These are phyloP conservation scores for Malurus cyaneus DNA, from an alignment of 2,113 vertebrate species.

Conservation along the genomic window DNA sequence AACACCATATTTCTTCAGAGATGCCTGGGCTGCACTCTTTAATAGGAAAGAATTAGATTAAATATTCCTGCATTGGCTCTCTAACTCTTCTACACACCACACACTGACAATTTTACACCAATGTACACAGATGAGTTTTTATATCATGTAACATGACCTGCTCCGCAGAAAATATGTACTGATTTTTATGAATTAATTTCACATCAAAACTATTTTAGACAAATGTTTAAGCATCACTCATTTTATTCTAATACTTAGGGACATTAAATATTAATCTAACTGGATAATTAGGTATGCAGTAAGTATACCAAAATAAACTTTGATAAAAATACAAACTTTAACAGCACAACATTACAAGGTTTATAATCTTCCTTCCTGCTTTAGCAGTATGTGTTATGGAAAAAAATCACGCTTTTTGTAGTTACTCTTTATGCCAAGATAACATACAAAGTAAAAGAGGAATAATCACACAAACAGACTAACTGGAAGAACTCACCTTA, in stretches of 20 bases:
- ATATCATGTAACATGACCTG: neutral
- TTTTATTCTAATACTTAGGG: neutral
- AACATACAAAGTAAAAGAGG: neutral
- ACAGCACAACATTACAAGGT: neutral
- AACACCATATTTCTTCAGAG: constrained; percentile 93
- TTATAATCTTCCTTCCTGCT: neutral
- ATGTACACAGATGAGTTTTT: neutral
- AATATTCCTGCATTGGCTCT: neutral
- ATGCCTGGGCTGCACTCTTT: constrained; percentile 88
- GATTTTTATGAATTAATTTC: neutral
- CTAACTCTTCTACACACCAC: neutral
- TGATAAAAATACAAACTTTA: neutral
- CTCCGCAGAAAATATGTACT: neutral
- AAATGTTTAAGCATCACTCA: neutral
- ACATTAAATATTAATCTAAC: neutral
- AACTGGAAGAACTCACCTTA: constrained; percentile 80
- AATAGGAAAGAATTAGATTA: neutral
- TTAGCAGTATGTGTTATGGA: neutral
- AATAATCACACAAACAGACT: neutral
- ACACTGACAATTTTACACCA: neutral
- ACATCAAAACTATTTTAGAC: neutral
- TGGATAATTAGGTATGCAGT: neutral
- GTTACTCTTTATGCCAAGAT: neutral
- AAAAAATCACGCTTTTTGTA: neutral
- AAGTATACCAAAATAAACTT: neutral